Evolutionary conservation across 2,113 vertebrate species (phyloP).

Genomic region (Nothobranchius kuhntae): DNA sequence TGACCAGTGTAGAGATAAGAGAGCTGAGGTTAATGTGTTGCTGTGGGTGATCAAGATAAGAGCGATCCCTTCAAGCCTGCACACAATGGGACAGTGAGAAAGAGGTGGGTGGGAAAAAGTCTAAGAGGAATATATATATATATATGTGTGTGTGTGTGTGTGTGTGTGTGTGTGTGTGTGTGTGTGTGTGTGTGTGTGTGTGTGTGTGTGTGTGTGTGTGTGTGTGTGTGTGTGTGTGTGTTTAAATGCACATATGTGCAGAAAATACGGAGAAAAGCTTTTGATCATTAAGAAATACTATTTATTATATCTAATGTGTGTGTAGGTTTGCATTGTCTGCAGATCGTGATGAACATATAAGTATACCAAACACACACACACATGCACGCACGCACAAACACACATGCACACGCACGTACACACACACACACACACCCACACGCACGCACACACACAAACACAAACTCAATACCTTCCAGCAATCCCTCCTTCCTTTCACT

Average conservation of each 20-base stretch:
- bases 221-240: no score
- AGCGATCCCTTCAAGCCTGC: conserved; percentile 68
- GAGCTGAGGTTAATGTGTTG: conserved; percentile 82
- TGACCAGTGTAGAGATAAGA: conserved; percentile 81
- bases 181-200: no score
- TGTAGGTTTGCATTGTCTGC: conserved; percentile 30
- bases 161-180: no score
- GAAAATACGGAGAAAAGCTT: conserved; percentile 8
- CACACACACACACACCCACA: not conserved
- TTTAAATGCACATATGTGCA: no score
- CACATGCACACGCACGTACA: not conserved
- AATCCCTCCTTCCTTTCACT: conserved; percentile 49
- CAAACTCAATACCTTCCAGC: conserved; percentile 21
- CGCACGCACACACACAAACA: not conserved
- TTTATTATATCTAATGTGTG: conserved; percentile 15
- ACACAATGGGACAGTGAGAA: conserved; percentile 66
- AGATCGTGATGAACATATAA: conserved; percentile 21
- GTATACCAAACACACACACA: conserved; percentile 5
- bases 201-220: no score
- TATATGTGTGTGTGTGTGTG: no score
- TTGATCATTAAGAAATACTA: conserved; percentile 5
- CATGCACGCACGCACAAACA: not conserved
- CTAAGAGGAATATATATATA: not conserved
- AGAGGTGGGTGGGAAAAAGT: conserved; percentile 28
- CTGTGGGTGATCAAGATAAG: conserved; percentile 82